Conservation (phyloP, 2,888 invertebrate species). For the Epistrophe grossulariae region DNA sequence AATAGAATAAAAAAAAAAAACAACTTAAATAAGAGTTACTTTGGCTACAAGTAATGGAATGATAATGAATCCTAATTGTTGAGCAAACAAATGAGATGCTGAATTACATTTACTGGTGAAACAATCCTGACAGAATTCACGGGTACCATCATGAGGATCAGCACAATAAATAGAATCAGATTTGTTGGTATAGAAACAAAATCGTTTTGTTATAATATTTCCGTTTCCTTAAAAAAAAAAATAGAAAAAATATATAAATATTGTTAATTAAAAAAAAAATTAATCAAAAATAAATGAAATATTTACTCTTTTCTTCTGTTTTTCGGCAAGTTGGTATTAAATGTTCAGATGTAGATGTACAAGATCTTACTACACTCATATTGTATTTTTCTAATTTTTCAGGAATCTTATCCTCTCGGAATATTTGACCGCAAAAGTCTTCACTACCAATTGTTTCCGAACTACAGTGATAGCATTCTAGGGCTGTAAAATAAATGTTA, state of each 20-base stretch:
- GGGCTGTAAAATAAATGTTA: slow-evolving; percentile 52
- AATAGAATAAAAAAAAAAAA: background rate
- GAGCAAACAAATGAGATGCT: slow-evolving; percentile 74
- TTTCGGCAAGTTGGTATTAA: slow-evolving; percentile 82
- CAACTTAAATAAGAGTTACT: slow-evolving; percentile 46
- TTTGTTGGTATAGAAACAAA: slow-evolving; percentile 82
- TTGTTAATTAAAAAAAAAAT: background rate
- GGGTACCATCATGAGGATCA: slow-evolving; percentile 80
- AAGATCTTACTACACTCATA: slow-evolving; percentile 79
- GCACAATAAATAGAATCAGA: slow-evolving; percentile 81
- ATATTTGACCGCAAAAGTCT: slow-evolving; percentile 81
- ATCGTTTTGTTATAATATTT: slow-evolving; percentile 80
- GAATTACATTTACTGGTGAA: slow-evolving; percentile 80
- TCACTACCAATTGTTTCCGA: slow-evolving; percentile 82
- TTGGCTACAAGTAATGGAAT: slow-evolving; percentile 58
- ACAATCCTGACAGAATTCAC: slow-evolving; percentile 81
- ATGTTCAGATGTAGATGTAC: slow-evolving; percentile 81
- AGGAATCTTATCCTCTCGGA: slow-evolving; percentile 81
- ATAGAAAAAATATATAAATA: no score
- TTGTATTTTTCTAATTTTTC: slow-evolving; percentile 78
- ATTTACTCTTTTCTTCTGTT: slow-evolving; percentile 81
- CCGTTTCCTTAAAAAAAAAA: slow-evolving; percentile 78
- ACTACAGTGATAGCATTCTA: slow-evolving; percentile 83
- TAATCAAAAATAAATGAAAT: background rate
- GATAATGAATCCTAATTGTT: slow-evolving; percentile 56